Conservation (phyloP, 2,888 invertebrate genomes). For the Beris morrisii region DNA sequence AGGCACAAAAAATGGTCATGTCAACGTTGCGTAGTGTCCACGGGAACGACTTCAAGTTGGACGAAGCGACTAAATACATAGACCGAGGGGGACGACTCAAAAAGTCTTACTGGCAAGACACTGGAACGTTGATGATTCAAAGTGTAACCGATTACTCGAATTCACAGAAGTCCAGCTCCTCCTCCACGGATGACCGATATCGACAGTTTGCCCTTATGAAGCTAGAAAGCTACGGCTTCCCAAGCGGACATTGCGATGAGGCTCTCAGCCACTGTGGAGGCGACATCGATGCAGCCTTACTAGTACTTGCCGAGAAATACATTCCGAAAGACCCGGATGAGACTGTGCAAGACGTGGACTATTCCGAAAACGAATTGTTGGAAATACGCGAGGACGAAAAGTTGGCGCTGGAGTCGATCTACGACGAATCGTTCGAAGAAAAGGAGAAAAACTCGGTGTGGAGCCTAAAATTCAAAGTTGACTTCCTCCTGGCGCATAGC, state of each 20-base stretch:
- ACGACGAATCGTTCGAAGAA: slow-evolving; percentile 68
- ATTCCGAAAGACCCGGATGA: slow-evolving; percentile 47
- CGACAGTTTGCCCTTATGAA: slow-evolving; percentile 72
- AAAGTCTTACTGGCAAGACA: slow-evolving; percentile 75
- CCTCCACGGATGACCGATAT: slow-evolving; percentile 64
- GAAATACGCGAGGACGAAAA: slow-evolving; percentile 73
- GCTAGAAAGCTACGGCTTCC: slow-evolving; percentile 76
- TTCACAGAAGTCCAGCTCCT: slow-evolving; percentile 59
- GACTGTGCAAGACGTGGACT: slow-evolving; percentile 45
- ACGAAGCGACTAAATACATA: slow-evolving; percentile 62
- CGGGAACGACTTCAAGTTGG: slow-evolving; percentile 68
- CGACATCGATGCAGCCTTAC: slow-evolving; percentile 71
- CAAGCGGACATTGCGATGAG: slow-evolving; percentile 72
- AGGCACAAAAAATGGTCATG: slow-evolving; percentile 71
- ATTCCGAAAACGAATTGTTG: slow-evolving; percentile 60
- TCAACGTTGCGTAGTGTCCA: slow-evolving; percentile 74
- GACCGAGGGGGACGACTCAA: slow-evolving; percentile 70
- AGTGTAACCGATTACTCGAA: slow-evolving; percentile 64
- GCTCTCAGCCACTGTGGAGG: slow-evolving; percentile 69
- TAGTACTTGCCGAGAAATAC: slow-evolving; percentile 72
- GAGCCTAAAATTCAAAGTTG: slow-evolving; percentile 68
- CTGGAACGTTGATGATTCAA: slow-evolving; percentile 73
- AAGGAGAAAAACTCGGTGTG: slow-evolving; percentile 71
- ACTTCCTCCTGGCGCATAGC: slow-evolving; percentile 65
- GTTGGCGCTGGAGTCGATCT: slow-evolving; percentile 75